A percentile compares a stretch with the other conserved stretches of the same genome.
Conservation (phyloP, 2,797 vertebrate species). For the Myotis daubentonii region DNA sequence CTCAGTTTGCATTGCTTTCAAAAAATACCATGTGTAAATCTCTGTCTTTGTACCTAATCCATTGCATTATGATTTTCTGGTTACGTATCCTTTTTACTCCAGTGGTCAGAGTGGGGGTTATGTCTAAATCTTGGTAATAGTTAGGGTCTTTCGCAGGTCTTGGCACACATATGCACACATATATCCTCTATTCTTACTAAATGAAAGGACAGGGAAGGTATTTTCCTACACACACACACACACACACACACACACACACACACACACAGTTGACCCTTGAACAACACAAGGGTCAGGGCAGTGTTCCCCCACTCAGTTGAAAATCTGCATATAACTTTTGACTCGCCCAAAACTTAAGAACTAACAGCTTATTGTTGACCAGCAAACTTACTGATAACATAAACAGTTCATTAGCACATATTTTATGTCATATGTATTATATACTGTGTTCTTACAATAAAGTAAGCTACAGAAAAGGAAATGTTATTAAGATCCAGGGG, state of each 20-base stretch:
- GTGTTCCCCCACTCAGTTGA: not conserved
- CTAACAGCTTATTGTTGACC: too few species aligned
- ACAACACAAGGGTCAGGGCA: too few species aligned
- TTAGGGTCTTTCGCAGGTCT: not conserved
- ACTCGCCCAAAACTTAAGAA: not conserved
- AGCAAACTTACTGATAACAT: not conserved
- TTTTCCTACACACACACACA: not conserved
- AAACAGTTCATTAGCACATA: not conserved
- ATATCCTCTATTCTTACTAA: not conserved
- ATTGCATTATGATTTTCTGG: not conserved
- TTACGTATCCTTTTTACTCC: not conserved
- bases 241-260: not conserved
- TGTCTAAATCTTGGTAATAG: not conserved
- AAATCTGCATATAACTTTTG: not conserved
- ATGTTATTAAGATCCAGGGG: not conserved
- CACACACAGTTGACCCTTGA: not conserved
- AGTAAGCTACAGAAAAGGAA: not conserved
- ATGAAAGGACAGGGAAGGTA: not conserved
- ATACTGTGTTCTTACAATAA: not conserved
- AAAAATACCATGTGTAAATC: not conserved
- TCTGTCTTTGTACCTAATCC: not conserved
- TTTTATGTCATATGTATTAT: not conserved
- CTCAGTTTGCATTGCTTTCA: not conserved
- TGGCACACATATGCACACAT: not conserved
- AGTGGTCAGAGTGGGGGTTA: not conserved